These are phyloP conservation scores for Tupaia chinensis DNA, from an alignment of 2,113 vertebrate species.

Conservation along the genomic window DNA sequence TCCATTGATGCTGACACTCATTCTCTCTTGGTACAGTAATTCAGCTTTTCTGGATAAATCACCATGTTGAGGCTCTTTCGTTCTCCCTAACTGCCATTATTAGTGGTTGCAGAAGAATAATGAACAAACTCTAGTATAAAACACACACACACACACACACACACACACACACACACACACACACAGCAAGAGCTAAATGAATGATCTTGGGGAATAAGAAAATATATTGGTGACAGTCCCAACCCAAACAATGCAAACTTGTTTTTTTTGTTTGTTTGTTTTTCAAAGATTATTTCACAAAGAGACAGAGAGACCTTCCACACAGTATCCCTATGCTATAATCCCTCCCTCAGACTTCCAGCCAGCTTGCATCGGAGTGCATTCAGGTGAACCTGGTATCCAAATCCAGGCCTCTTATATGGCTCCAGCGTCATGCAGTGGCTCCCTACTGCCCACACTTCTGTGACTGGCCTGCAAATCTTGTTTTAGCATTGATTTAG, in stretches of 20 bases:
- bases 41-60: slow-evolving; percentile 70
- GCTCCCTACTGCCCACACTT: too few relatives aligned
- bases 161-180: too few relatives aligned
- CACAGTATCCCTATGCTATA: too few relatives aligned
- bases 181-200: slow-evolving; percentile 44
- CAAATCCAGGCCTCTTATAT: too few relatives aligned
- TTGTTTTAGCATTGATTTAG: not conserved
- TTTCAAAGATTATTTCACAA: too few relatives aligned
- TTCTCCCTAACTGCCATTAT: slow-evolving; percentile 66
- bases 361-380: too few relatives aligned
- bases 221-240: not conserved
- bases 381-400: too few relatives aligned
- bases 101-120: slow-evolving; percentile 60
- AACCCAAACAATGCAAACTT: not conserved
- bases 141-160: not conserved
- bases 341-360: too few relatives aligned
- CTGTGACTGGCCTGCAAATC: not conserved
- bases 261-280: too few relatives aligned
- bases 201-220: not conserved
- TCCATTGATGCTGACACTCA: slow-evolving; percentile 26
- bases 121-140: slow-evolving; percentile 56
- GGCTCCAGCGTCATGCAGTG: too few relatives aligned
- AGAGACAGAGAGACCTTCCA: too few relatives aligned
- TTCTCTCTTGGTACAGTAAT: slow-evolving; percentile 66
- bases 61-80: slow-evolving; percentile 51